Conservation (phyloP, 2,888 invertebrate genomes). For the Drosophila ezoana region DNA sequence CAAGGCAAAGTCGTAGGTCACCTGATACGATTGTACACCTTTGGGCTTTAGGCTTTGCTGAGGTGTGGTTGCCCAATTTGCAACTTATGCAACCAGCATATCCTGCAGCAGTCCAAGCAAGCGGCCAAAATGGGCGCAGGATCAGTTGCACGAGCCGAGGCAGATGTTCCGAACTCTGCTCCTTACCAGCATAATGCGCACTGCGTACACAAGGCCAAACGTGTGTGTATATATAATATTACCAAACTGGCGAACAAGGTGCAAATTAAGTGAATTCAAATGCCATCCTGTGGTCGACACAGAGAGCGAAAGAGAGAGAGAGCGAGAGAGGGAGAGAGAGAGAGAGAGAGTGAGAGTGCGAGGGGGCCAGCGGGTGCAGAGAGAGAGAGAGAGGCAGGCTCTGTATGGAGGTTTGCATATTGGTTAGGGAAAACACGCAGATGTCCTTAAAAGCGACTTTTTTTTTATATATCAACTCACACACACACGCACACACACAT, state of each 20-base stretch:
- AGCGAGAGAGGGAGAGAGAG: constrained; percentile 5
- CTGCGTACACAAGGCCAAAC: constrained; percentile 10
- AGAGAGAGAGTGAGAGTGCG: constrained; percentile 5
- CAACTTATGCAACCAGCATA: constrained; percentile 36
- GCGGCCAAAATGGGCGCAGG: constrained; percentile 16
- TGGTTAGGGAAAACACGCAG: constrained; percentile 74
- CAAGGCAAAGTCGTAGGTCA: background rate
- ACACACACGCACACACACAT: constrained; percentile 26
- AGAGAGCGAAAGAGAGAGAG: constrained; percentile 2
- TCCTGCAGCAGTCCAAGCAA: background rate
- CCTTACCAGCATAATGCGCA: constrained; percentile 45
- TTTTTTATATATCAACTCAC: constrained; percentile 33
- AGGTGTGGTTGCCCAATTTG: too few relatives aligned
- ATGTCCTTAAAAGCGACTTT: constrained; percentile 81
- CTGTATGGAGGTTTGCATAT: constrained; percentile 52
- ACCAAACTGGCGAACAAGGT: constrained; percentile 73
- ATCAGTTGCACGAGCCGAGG: constrained; percentile 1
- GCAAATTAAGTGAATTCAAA: constrained; percentile 79
- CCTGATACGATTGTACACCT: background rate
- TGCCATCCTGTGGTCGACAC: constrained; percentile 57
- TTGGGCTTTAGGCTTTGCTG: background rate
- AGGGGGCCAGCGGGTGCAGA: background rate
- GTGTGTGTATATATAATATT: constrained; percentile 54
- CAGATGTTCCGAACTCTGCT: constrained; percentile 36
- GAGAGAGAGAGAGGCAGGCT: constrained; percentile 18